Percentiles rank a stretch among this genome's conserved stretches.
These are phyloP conservation scores for Copidosoma aretas DNA, from an alignment of 2,888 invertebrate species.

Conservation along the genomic window DNA sequence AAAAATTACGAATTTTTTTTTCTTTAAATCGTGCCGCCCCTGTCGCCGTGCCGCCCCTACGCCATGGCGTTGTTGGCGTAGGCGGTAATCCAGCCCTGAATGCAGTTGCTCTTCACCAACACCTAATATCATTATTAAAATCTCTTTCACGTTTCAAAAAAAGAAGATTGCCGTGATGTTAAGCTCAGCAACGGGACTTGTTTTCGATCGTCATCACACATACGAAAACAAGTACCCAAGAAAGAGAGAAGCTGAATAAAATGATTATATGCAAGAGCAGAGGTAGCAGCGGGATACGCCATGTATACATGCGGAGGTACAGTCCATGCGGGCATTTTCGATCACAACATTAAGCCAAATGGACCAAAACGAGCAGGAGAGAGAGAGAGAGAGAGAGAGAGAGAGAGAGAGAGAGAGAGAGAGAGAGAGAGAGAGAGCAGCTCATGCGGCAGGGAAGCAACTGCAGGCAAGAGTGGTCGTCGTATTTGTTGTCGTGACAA, in stretches of 20 bases:
- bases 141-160: background rate
- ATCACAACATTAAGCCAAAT: slow-evolving; percentile 46
- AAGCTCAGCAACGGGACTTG: slow-evolving; percentile 13
- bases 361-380: slow-evolving; percentile 5
- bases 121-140: background rate
- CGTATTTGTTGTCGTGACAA: background rate
- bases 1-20: no score
- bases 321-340: slow-evolving; percentile 50
- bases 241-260: slow-evolving; percentile 45
- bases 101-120: no score
- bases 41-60: no score
- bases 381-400: no score
- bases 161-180: background rate
- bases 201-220: slow-evolving; percentile 26
- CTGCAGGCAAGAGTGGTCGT: background rate
- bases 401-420: no score
- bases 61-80: no score
- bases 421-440: background rate
- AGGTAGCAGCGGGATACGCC: slow-evolving; percentile 23
- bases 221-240: background rate
- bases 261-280: slow-evolving; percentile 36
- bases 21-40: no score
- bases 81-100: no score
- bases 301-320: slow-evolving; percentile 47
- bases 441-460: no score